Evolutionary conservation across 64 coral and sea anemone species (phyloP), one percentile per base, ranked within the genome.

Genomic region (Stylophora pistillata): DNA sequence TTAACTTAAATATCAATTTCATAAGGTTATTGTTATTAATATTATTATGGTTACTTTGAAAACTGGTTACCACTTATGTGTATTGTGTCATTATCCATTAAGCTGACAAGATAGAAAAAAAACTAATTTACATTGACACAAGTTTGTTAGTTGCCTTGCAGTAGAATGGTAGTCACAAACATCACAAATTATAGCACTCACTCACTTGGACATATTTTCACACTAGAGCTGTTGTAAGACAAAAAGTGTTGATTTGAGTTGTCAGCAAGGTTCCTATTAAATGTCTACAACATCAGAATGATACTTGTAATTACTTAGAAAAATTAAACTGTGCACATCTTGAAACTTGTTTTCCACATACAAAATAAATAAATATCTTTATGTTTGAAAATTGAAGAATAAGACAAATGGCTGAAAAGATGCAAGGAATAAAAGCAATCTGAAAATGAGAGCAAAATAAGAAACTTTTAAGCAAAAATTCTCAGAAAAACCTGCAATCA

Each of bases 351-450:
- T 26, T 23, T 79, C 56, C 9, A 65, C 7, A 30, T 81, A 63
- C 58, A 81, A 81, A 81, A 81, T 78, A 78, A 78, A 78, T 81
- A 81, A 68, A 37, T 81, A 31, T 15, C 77, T 59, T 16, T 63
- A 79, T 14, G 23, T 25, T 55, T 55, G 14, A 16, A 60, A 25
- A 59, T 11, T 16, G 53, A 60, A 79, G n/a, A 79, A 59, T 12
- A 58, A 58, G 56, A 79, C 9, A 79, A 79, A 78, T 56, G 75
- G 75, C 75, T 28, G 20, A 79, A 79, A 32, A 14, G 15, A 79
- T 27, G 25, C 20, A 21, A 66, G 25, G 25, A 68, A 12, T 25
- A 7, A 17, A 10, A 23, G 25, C 20, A 59, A 7, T 30, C 55
- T 4, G 21, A 78, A 23, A 15, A 18, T 60, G 26, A 23, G 12